These are phyloP conservation scores for Pogonus chalceus DNA, from an alignment of 1,140 invertebrate species.

Conservation along the genomic window DNA sequence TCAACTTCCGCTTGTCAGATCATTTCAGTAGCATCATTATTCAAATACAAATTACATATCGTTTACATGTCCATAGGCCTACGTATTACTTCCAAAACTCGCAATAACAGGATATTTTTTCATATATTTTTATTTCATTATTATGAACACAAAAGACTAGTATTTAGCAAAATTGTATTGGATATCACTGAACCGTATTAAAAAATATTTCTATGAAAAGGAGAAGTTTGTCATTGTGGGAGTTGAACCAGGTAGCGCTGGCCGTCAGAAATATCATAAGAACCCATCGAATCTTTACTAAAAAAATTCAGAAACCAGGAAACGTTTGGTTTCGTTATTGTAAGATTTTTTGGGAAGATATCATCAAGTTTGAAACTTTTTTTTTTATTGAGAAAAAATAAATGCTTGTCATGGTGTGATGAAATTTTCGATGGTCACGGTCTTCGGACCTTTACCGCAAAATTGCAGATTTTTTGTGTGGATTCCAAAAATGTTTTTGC, in stretches of 20 bases:
- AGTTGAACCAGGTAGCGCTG: background rate
- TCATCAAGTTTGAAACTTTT: background rate
- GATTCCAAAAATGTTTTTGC: no score
- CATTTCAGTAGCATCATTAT: background rate
- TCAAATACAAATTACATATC: background rate
- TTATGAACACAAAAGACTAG: background rate
- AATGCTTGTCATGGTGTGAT: background rate
- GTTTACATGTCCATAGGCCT: background rate
- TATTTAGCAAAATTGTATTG: background rate
- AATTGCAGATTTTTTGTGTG: no score
- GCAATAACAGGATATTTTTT: background rate
- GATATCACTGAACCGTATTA: background rate
- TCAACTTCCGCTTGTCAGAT: background rate
- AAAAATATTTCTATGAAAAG: background rate
- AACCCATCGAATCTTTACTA: background rate
- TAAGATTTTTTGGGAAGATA: background rate
- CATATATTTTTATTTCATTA: background rate
- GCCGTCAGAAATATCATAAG: background rate
- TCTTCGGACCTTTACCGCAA: no score
- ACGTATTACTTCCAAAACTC: background rate
- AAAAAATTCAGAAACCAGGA: slow-evolving; percentile 1
- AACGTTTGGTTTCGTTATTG: background rate
- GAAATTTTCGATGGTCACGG: no score
- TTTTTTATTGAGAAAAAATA: background rate
- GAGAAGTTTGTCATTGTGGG: background rate